Evolutionary conservation across 1,140 invertebrate genomes (phyloP).

Genomic region (Colletes latitarsis): DNA sequence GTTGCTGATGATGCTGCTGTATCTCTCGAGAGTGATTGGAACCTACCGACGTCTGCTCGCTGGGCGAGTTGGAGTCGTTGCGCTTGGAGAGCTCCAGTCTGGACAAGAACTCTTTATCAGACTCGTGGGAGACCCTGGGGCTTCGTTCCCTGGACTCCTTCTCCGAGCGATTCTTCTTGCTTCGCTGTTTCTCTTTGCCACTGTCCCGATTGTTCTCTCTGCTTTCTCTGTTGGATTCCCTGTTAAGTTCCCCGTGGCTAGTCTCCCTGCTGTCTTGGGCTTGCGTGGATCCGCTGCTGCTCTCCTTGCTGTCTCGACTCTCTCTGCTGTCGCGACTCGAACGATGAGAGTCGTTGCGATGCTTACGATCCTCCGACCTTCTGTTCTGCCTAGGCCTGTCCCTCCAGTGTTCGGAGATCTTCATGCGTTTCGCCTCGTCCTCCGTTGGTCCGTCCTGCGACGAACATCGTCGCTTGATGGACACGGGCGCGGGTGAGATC

Average conservation of each 20-base stretch:
- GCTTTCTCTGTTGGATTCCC: slow-evolving; percentile 73
- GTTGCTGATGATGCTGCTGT: slow-evolving; percentile 69
- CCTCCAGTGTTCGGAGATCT: slow-evolving; percentile 84
- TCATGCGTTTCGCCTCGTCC: slow-evolving; percentile 88
- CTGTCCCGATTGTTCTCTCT: slow-evolving; percentile 75
- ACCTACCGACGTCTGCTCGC: slow-evolving; percentile 62
- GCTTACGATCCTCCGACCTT: slow-evolving; percentile 78
- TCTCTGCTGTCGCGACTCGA: slow-evolving; percentile 76
- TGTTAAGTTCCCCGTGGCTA: slow-evolving; percentile 44
- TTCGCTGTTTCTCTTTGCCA: slow-evolving; percentile 75
- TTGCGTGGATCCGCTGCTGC: slow-evolving; percentile 53
- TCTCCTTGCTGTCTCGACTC: slow-evolving; percentile 75
- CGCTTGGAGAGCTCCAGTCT: slow-evolving; percentile 82
- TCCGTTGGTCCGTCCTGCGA: slow-evolving; percentile 87
- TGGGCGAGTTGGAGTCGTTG: slow-evolving; percentile 67
- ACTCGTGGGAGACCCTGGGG: slow-evolving; percentile 75
- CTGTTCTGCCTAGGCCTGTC: slow-evolving; percentile 83
- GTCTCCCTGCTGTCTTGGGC: slow-evolving; percentile 67
- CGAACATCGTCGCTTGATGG: slow-evolving; percentile 88
- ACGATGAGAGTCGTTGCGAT: slow-evolving; percentile 76
- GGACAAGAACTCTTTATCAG: slow-evolving; percentile 85
- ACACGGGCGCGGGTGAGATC: slow-evolving; percentile 83
- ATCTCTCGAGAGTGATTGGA: slow-evolving; percentile 70
- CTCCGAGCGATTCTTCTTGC: slow-evolving; percentile 69
- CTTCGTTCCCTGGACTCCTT: slow-evolving; percentile 76